phyloP scores from a whole-genome alignment of 2,113 vertebrate species.

The Anguilla rostrata region DNA sequence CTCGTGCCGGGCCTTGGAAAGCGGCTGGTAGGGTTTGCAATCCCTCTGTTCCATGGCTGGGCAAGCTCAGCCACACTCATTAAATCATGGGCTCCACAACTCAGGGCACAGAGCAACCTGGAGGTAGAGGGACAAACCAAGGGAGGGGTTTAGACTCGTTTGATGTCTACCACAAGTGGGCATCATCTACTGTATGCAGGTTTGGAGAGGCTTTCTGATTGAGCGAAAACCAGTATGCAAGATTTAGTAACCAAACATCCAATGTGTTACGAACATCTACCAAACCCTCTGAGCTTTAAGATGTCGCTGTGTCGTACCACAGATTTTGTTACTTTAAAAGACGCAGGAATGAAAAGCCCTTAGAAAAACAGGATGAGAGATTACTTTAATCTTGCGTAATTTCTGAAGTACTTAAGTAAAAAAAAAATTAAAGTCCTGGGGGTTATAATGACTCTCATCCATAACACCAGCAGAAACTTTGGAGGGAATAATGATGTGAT shows the following conservation, averaged over 20 bases:
- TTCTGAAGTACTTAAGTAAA: background rate
- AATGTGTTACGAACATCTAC: constrained; percentile 9
- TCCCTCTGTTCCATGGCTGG: constrained; percentile 84
- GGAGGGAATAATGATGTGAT: background rate
- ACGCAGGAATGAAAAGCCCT: background rate
- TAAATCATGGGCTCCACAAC: constrained; percentile 56
- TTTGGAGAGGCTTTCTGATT: background rate
- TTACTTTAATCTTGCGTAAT: constrained; percentile 19
- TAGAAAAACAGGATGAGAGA: constrained; percentile 6
- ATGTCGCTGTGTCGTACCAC: background rate
- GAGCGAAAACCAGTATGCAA: background rate
- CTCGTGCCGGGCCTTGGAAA: constrained; percentile 82
- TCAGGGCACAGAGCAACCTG: constrained; percentile 59
- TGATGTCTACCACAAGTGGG: background rate
- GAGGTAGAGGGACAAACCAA: constrained; percentile 27
- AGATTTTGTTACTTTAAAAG: background rate
- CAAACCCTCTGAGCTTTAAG: background rate
- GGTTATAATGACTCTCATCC: constrained; percentile 12
- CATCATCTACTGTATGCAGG: background rate
- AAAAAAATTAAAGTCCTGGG: background rate
- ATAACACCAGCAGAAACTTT: background rate
- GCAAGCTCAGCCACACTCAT: constrained; percentile 65
- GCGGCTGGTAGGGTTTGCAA: constrained; percentile 84
- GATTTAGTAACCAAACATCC: background rate
- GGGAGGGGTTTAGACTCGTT: background rate